Percentiles rank a stretch among this genome's conserved stretches.
Evolutionary conservation across 2,113 vertebrate genomes (phyloP).

Genomic region (Xenopus borealis): DNA sequence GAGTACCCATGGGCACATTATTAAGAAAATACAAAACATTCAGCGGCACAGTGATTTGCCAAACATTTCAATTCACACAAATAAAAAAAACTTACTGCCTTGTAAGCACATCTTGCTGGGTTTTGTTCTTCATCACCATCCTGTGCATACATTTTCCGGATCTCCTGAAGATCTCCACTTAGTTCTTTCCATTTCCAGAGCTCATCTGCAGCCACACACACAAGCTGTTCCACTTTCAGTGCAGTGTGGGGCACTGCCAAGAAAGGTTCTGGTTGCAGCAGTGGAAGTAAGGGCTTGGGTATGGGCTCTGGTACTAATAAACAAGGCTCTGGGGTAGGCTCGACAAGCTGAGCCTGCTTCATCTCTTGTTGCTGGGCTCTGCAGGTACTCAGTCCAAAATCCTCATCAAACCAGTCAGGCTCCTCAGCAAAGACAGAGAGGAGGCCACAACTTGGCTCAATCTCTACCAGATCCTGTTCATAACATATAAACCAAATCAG

Average conservation of each 20-base stretch:
- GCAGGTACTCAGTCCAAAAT: constrained; percentile 88
- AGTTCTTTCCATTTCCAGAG: constrained; percentile 84
- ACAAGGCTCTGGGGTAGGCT: constrained; percentile 51
- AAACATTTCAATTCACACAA: too few species aligned
- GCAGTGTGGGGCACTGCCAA: constrained; percentile 85
- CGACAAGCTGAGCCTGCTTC: constrained; percentile 45
- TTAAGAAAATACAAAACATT: too few species aligned
- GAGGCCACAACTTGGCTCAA: constrained; percentile 85
- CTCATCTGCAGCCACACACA: constrained; percentile 74
- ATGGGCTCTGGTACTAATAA: constrained; percentile 63
- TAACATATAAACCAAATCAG: constrained; percentile 59
- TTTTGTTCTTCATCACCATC: constrained; percentile 9
- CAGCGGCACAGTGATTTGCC: too few species aligned
- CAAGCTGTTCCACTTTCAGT: constrained; percentile 81
- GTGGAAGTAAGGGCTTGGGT: constrained; percentile 57
- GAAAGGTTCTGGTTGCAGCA: constrained; percentile 73
- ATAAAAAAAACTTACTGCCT: constrained; percentile 3
- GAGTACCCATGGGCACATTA: too few species aligned
- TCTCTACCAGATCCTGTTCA: constrained; percentile 88
- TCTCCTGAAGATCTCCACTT: constrained; percentile 61
- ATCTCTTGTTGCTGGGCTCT: constrained; percentile 76
- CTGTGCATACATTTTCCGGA: background rate
- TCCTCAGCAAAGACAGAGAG: constrained; percentile 84
- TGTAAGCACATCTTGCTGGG: constrained; percentile 24
- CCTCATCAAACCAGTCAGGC: constrained; percentile 98